Percentiles rank a stretch among this genome's conserved stretches.
Conservation (phyloP, 2,888 invertebrate genomes). For the Drosophila setosimentum region DNA sequence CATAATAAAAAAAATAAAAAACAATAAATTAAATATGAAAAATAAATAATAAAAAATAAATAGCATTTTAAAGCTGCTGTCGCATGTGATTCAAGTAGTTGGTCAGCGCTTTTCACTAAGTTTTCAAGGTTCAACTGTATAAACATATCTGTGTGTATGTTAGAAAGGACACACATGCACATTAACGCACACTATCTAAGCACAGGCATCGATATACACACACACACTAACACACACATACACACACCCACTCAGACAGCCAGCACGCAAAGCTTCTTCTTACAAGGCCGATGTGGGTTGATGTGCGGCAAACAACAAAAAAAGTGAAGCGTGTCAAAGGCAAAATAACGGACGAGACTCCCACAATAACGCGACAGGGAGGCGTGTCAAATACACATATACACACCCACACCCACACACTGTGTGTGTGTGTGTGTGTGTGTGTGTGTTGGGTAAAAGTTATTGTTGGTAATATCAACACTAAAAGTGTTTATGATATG, state of each 20-base stretch:
- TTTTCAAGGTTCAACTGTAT: background rate
- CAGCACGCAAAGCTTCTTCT: slow-evolving; percentile 16
- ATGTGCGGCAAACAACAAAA: slow-evolving; percentile 36
- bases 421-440: slow-evolving; percentile 29
- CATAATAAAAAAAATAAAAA: background rate
- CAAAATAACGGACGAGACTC: slow-evolving; percentile 35
- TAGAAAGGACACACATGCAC: background rate
- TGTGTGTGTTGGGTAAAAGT: slow-evolving; percentile 58
- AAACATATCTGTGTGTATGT: background rate
- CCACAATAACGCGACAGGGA: slow-evolving; percentile 27
- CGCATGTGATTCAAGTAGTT: background rate
- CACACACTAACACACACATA: slow-evolving; percentile 14
- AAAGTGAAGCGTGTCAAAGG: slow-evolving; percentile 38
- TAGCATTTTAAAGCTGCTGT: background rate
- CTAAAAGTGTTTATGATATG: slow-evolving; percentile 80
- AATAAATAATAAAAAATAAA: background rate
- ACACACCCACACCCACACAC: background rate
- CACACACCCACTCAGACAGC: slow-evolving; percentile 2
- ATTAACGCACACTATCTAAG: slow-evolving; percentile 2
- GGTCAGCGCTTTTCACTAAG: background rate
- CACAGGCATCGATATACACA: slow-evolving; percentile 23
- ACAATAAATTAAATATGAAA: background rate
- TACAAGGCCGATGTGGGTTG: slow-evolving; percentile 40
- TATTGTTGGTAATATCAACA: slow-evolving; percentile 81
- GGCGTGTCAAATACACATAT: slow-evolving; percentile 34